A percentile compares a stretch with the other conserved stretches of the same genome.
Evolutionary conservation across 2,113 vertebrate species (phyloP).

Genomic region (Baryphthengus martii): DNA sequence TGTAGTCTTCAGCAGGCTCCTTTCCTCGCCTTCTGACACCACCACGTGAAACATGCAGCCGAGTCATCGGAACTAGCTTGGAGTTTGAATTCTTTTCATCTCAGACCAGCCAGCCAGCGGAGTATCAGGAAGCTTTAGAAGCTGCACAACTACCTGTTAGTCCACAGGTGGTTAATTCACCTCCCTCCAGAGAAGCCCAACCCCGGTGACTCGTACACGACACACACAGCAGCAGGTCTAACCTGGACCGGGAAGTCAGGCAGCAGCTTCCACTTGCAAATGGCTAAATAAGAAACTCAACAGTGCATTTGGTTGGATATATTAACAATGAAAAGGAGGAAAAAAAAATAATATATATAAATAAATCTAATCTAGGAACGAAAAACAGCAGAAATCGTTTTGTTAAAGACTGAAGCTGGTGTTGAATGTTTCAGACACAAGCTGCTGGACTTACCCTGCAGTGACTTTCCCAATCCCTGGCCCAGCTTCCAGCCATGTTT

Average conservation of each 20-base stretch:
- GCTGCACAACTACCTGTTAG: background rate
- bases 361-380: constrained; percentile 52
- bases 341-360: no score
- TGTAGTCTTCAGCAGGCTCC: background rate
- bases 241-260: background rate
- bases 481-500: constrained; percentile 99
- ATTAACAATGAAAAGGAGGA: constrained; percentile 10
- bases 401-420: background rate
- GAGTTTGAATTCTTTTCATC: background rate
- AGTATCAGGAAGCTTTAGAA: background rate
- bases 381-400: background rate
- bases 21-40: background rate
- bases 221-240: background rate
- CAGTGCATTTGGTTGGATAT: background rate
- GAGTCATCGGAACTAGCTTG: background rate
- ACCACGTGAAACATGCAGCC: background rate
- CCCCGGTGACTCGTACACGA: background rate
- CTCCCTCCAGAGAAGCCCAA: background rate
- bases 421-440: constrained; percentile 3
- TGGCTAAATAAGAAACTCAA: constrained; percentile 19
- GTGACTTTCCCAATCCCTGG: constrained; percentile 96
- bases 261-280: constrained; percentile 38
- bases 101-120: background rate
- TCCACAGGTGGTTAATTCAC: background rate
- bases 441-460: constrained; percentile 93